Evolutionary conservation across 2,797 vertebrate genomes (phyloP), one percentile per base, ranked within the genome.

Genomic region (Ataeniobius toweri): DNA sequence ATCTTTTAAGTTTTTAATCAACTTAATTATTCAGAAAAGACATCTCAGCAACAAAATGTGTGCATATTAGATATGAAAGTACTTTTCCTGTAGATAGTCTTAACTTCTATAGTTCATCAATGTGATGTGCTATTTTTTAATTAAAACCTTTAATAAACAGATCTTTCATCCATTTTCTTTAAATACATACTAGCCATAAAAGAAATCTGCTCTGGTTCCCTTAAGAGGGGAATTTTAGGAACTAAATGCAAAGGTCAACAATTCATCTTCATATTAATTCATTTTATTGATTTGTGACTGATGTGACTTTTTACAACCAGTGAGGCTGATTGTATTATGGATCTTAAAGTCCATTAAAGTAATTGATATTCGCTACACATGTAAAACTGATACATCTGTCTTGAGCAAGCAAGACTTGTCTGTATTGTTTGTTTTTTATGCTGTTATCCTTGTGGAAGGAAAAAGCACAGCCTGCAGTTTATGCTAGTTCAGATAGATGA

Each of bases 401-500:
- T 48, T 71, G 59, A 73, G 71, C 80, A 89, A 87, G 89, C 81
- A 73, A 4, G 24, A 10, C 81, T 67, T 80, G 78, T 84, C 75
- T 81, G 80, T 58, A 73, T 46, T 36, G 61, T 83, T 58, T 70
- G 73, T 46, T 75, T 71, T 74, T 50, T 53, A 61, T 28, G 72
- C 72, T 50, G 81, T 83, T 80, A 26, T 85, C 73, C 78, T 59
- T 76, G n/a, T 74, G 41, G 41, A 72, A 71, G n/a, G 10, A 50
- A 71, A 68, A 86, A 91, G 89, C 74, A 81, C 58, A 75, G 51
- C 67, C 67, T 67, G 51, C 31, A 78, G 73, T 77, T 65, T 69
- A 59, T 77, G 39, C 46, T 63, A 55, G 58, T 76, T 80, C 51
- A 39, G 59, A 78, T 70, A 36, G 69, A 68, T 76, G 73, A 85